A percentile compares a stretch with the other conserved stretches of the same genome.
phyloP scores from a whole-genome alignment of 1,140 invertebrate genomes.

The Akabosia matsudoensis region DNA sequence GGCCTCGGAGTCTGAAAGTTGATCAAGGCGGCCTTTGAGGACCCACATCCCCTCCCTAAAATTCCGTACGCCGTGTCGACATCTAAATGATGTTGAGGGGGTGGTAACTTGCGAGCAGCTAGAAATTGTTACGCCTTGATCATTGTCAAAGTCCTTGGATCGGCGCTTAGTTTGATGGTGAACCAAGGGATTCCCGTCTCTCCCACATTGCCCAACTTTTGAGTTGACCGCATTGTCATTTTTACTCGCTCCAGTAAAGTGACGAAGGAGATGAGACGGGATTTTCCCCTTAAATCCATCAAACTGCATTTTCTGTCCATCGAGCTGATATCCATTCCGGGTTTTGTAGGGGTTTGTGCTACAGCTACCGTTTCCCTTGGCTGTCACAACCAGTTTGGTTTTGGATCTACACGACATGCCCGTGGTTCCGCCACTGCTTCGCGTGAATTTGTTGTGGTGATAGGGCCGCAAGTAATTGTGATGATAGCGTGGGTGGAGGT shows the following conservation, averaged over 20 bases:
- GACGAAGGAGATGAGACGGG: neutral
- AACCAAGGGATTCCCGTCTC: neutral
- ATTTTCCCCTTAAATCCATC: neutral
- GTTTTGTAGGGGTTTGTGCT: neutral
- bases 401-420: too few relatives aligned
- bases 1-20: neutral
- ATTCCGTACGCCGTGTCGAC: neutral
- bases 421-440: neutral
- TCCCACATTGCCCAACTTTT: neutral
- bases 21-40: neutral
- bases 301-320: neutral
- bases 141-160: neutral
- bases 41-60: neutral
- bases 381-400: too few relatives aligned
- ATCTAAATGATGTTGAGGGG: neutral
- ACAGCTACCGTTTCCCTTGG: too few relatives aligned
- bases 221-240: neutral
- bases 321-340: neutral
- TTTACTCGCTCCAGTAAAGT: neutral
- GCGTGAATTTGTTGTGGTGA: constrained; percentile 3
- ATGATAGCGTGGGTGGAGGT: neutral
- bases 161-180: too few relatives aligned
- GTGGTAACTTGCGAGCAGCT: neutral
- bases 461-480: neutral
- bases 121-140: neutral